Evolutionary conservation across 2,797 vertebrate species (phyloP), one percentile per base, ranked within the genome.

Genomic region (Choloepus didactylus): DNA sequence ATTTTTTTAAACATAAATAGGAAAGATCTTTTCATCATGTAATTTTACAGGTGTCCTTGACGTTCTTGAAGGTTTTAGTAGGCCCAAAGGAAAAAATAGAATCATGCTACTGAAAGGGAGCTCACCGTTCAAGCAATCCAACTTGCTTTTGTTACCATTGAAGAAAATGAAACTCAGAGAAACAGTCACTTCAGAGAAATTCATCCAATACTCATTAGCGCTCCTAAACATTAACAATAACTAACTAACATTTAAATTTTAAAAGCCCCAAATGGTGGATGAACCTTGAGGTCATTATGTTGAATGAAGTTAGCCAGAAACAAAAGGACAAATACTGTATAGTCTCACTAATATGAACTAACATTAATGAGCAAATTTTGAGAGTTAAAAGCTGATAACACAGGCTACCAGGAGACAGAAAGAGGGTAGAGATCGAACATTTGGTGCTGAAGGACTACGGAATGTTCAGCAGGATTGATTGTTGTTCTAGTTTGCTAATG

Each of bases 41-140:
- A n/a, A 93, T 96, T 80, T 87, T 67, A n/a, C 14, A 93, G 83
- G 93, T n/a, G 95, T 93, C 94, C 96, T 97, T 94, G 95, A 95
- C 83, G 88, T 95, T 92, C 93, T 67, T n/a, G 66, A 91, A 96
- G 95, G 94, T 89, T 96, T 91, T 21, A 76, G 41, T 25, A 27
- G 79, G 66, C 75, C 76, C 86, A 69, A 75, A 92, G 69, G 60
- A n/a, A 59, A 59, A 94, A 73, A 85, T 9, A 87, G 76, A 86
- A 38, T 54, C 46, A 3, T 7, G 31, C 60, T 29, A 31, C 89
- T 49, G 19, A 70, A 62, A 91, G 44, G 21, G 29, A 73, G 21
- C 49, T 93, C 14, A 12, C n/a, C 14, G 51, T 56, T 86, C 21
- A 60, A 88, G 69, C 21, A 54, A 35, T 25, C 70, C 86, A 86